A percentile compares a stretch with the other conserved stretches of the same genome.
These are phyloP conservation scores for Acrocera orbiculus DNA, from an alignment of 2,888 invertebrate species.

Conservation along the genomic window DNA sequence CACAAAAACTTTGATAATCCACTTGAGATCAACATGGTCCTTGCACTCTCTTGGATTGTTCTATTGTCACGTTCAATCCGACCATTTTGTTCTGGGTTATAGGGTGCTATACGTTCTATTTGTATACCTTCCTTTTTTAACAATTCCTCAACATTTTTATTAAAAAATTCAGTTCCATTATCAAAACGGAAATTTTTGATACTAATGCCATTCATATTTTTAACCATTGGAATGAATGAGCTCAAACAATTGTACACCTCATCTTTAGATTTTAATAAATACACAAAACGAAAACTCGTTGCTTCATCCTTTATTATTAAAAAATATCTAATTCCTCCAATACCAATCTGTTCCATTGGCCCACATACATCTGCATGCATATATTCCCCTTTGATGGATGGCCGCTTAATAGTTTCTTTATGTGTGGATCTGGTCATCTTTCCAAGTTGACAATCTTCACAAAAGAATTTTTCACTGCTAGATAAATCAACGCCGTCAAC, in stretches of 20 bases:
- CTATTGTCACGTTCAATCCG: slow-evolving; percentile 11
- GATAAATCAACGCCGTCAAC: no score
- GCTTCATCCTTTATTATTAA: slow-evolving; percentile 11
- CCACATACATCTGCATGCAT: slow-evolving; percentile 7
- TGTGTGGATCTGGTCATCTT: no score
- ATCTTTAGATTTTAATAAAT: slow-evolving; percentile 7
- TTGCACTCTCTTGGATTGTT: slow-evolving; percentile 11
- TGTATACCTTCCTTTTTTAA: slow-evolving; percentile 6
- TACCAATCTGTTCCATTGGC: slow-evolving; percentile 1
- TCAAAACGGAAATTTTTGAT: slow-evolving; percentile 1
- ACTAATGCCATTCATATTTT: no score
- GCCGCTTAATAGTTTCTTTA: no score
- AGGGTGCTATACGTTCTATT: slow-evolving; percentile 10
- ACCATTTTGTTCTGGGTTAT: slow-evolving; percentile 13
- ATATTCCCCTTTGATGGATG: no score
- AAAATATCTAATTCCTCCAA: slow-evolving; percentile 6
- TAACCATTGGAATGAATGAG: background rate
- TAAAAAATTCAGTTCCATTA: slow-evolving; percentile 9
- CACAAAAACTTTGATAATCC: slow-evolving; percentile 16
- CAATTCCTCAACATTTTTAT: slow-evolving; percentile 6
- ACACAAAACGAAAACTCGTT: slow-evolving; percentile 3
- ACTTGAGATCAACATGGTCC: slow-evolving; percentile 10
- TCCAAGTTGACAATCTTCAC: no score
- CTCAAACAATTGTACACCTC: slow-evolving; percentile 2
- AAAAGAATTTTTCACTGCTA: no score